Base-by-base conservation (phyloP, 2,888 invertebrate genomes). In the Ornithoptera alexandrae region DNA sequence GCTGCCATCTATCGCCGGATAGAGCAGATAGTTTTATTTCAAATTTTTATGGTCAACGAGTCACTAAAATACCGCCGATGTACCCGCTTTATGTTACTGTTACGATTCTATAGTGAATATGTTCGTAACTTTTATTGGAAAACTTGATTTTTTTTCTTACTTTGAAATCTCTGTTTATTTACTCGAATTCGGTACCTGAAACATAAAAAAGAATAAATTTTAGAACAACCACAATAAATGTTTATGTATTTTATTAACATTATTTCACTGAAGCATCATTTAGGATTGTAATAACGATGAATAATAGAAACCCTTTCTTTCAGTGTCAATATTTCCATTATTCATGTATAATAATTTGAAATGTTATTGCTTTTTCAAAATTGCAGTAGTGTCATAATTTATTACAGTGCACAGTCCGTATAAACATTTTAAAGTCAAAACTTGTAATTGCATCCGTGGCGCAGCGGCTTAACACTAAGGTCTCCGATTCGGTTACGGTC, bases 1-100 rank as follows among this genome's bases (percentile, higher is more conserved):
- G 76, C 77, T 74, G 82, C 92, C 91, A 92, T 89, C 91, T 92
- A 75, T 84, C 81, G 82, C 75, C 80, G 89, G 79, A 85, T 90
- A 89, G 89, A 72, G 5, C 76, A 82, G 77, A 69, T 72, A 69
- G 18, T 59, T 71, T 74, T 71, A 72, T 70, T 71, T 70, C 36
- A 63, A 62, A 59, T 72, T 71, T 72, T 74, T 70, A 71, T 69
- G 72, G 61, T 63, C 64, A 67, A 58, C 63, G 65, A 68, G 66
- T 68, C 59, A 68, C 60, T 71, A 69, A 72, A 73, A 72, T 71
- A 72, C 62, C 64, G 56, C 69, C 68, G 67, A 68, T 73, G 59
- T 20, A 36, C 67, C 39, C 56, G n/a, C 61, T 72, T 72, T 69
- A 72, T 69, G 70, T 61, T 68, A 65, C 66, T 68, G 62, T 73